Conservation (phyloP, 2,113 vertebrate genomes). For the Microcebus tavaratra region DNA sequence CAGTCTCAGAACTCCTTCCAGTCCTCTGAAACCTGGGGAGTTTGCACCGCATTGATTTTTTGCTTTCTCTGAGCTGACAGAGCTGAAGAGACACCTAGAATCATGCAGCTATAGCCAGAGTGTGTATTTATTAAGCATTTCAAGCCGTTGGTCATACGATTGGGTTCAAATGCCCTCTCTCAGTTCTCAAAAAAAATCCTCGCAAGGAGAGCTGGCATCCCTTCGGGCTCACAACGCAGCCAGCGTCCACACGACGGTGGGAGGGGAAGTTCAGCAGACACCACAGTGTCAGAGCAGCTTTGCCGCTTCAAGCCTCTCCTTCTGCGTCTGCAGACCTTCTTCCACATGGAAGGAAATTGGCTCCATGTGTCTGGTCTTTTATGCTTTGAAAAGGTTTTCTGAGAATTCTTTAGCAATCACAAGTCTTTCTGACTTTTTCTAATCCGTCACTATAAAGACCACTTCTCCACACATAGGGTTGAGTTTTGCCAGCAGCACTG, state of each 20-base stretch:
- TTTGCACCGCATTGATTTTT: background rate
- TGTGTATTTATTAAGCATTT: background rate
- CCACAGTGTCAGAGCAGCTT: background rate
- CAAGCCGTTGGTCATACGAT: background rate
- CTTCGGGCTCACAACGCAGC: background rate
- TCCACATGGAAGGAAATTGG: background rate
- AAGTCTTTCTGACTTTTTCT: background rate
- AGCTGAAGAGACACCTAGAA: background rate
- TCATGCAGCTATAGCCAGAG: background rate
- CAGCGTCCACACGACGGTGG: rapidly evolving
- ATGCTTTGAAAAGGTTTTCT: background rate
- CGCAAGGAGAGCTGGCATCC: background rate
- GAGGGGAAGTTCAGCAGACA: background rate
- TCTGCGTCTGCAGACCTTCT: background rate
- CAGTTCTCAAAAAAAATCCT: background rate
- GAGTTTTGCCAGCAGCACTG: conserved; percentile 30
- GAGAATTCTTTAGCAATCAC: background rate
- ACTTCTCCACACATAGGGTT: background rate
- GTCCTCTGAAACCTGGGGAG: background rate
- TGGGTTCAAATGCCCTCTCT: background rate
- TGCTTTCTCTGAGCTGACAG: conserved; percentile 1
- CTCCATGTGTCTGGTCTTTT: background rate
- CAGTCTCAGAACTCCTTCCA: background rate
- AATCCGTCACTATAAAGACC: background rate
- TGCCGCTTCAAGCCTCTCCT: too few species aligned